Evolutionary conservation across 1,140 invertebrate genomes (phyloP).

Genomic region (Drosophila varians): DNA sequence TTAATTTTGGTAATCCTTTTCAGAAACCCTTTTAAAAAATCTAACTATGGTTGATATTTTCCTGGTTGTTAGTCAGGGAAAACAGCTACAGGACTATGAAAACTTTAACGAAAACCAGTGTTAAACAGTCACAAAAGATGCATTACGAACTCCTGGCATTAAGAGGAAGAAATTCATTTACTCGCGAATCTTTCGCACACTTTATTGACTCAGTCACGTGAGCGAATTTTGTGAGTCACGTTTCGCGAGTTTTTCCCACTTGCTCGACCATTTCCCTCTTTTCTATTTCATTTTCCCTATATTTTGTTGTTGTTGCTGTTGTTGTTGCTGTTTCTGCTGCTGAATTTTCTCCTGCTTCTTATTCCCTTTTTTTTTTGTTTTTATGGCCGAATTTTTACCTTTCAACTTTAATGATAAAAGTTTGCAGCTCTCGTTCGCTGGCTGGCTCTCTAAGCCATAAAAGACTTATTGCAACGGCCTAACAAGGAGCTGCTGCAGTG

Average conservation of each 20-base stretch:
- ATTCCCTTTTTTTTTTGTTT: neutral
- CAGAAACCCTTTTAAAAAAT: too few species aligned
- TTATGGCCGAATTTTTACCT: constrained; percentile 40
- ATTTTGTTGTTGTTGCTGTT: neutral
- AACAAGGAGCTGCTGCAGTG: constrained; percentile 29
- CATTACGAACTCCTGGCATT: neutral
- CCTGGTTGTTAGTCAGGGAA: too few species aligned
- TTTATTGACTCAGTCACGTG: constrained; percentile 40
- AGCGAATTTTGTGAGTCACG: constrained; percentile 36
- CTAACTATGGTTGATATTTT: too few species aligned
- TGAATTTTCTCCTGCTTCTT: neutral
- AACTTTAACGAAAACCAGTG: constrained; percentile 6
- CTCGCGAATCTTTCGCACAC: constrained; percentile 18
- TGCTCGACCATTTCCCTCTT: neutral
- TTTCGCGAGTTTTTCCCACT: constrained; percentile 9
- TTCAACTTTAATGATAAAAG: constrained; percentile 51
- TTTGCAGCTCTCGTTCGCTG: constrained; percentile 28
- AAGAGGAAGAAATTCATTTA: constrained; percentile 18
- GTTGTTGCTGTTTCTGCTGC: neutral
- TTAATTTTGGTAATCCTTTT: too few species aligned
- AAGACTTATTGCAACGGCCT: constrained; percentile 54
- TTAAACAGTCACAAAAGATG: neutral
- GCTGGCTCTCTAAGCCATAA: constrained; percentile 38
- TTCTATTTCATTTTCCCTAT: constrained; percentile 1
- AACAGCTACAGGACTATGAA: too few species aligned